Evolutionary conservation across 2,888 invertebrate species (phyloP), one percentile per base, ranked within the genome.

Genomic region (Melangyna quadrimaculata): DNA sequence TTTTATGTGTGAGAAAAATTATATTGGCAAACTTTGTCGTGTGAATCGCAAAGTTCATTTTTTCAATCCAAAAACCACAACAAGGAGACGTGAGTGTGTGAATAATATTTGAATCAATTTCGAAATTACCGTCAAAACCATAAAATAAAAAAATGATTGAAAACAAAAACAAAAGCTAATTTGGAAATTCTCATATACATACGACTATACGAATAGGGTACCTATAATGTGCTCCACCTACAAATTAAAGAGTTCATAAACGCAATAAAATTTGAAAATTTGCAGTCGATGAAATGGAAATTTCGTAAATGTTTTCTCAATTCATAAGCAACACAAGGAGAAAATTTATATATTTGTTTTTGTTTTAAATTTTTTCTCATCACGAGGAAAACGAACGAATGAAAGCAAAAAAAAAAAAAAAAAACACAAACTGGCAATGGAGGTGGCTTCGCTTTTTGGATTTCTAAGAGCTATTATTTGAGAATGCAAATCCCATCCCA

Each of bases 11-110:
- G 32, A 32, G n/a, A 57, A 57, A 57, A 35, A 57, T 35, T n/a
- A n/a, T n/a, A n/a, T n/a, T 57, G 19, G 19, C 57, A 57, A n/a
- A 57, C 57, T 32, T 57, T 35, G 57, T 57, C 35, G 19, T 57
- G 57, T 6, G 57, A 35, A 57, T 35, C 7, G n/a, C 5, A 19
- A 7, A 19, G 12, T 0, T 14, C 2, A 57, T 12, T 10, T 19
- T 57, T 57, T 19, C 4, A 14, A 32, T n/a, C n/a, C 17, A 17
- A 17, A 32, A 40, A 40, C 5, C 14, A 32, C 17, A 32, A 57
- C 57, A 57, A 57, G n/a, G n/a, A 57, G 35, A 5, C 19, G n/a
- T n/a, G n/a, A n/a, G n/a, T n/a, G n/a, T n/a, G n/a, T n/a, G n/a
- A n/a, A n/a, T n/a, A n/a, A n/a, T n/a, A n/a, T 22, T 12, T 57